Evolutionary conservation across 2,113 vertebrate genomes (phyloP), one percentile per base, ranked within the genome.

Genomic region (Cettia cetti): DNA sequence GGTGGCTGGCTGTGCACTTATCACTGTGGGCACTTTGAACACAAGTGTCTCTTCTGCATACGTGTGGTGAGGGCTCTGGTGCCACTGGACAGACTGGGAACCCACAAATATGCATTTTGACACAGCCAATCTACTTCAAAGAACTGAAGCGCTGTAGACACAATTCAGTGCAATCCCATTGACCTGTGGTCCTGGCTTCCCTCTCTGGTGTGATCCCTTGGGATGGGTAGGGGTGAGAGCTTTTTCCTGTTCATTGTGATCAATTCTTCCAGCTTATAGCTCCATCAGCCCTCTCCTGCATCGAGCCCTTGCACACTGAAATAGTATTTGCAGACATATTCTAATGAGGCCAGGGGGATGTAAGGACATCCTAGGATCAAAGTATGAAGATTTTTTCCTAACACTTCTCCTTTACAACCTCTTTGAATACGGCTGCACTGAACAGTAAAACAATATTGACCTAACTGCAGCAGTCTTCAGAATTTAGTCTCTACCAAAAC

Each of bases 11-110:
- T 42, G 15, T 1, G 15, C 47, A 37, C 37, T 39, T 27, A 11
- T 21, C n/a, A 3, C 12, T 37, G 15, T 9, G 65, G 28, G 17
- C 28, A 24, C 69, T 37, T 50, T 2, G 60, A 61, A 56, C 27
- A 1, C 2, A 80, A 68, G 69, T 0, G 1, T 22, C 27, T 47
- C 45, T 49, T 20, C 52, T 19, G 10, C 4, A 1, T 1, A 1
- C 0, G 0, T 13, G 24, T 31, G 42, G 12, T n/a, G 28, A 66
- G 49, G 27, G 53, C 21, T 14, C 19, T 27, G 53, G 6, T 40
- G 14, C 23, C 69, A 54, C 40, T 4, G 1, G 16, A 11, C 42
- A 27, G 24, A 3, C 15, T 0, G 2, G 57, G 6, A 33, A 57
- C 31, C 37, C 39, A 54, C 42, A 66, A 0, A 35, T 44, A 5